These are phyloP conservation scores for Rhinopomastus cyanomelas DNA, from an alignment of 2,113 vertebrate species.

Conservation along the genomic window DNA sequence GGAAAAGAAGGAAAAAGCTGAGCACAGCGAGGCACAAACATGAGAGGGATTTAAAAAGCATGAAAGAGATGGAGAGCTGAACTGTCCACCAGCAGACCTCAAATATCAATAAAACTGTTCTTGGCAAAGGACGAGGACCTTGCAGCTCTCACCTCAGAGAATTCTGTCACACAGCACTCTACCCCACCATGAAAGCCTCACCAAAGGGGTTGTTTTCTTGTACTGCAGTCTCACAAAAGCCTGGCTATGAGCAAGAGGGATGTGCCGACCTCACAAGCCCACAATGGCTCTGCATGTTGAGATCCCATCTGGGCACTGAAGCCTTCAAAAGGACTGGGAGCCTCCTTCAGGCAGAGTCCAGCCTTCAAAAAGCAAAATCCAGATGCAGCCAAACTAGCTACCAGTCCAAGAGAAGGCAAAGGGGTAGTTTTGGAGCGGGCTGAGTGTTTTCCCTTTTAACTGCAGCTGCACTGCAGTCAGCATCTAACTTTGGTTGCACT, in stretches of 20 bases:
- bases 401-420: constrained; percentile 1
- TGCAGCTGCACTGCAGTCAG: neutral
- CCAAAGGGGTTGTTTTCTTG: neutral
- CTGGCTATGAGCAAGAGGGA: neutral
- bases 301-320: neutral
- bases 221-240: neutral
- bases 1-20: neutral
- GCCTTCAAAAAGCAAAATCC: constrained; percentile 49
- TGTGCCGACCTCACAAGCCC: neutral
- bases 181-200: neutral
- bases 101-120: neutral
- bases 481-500: neutral
- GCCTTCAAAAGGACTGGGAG: constrained; percentile 34
- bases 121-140: neutral
- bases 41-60: neutral
- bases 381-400: neutral
- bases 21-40: neutral
- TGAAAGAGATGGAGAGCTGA: neutral
- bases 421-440: neutral
- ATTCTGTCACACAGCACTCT: neutral
- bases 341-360: constrained; percentile 38
- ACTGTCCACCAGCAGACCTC: neutral
- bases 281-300: neutral
- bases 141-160: neutral
- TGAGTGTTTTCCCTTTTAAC: neutral